Evolutionary conservation across 2,888 invertebrate species (phyloP).

Genomic region (Amphiduros pacificus): DNA sequence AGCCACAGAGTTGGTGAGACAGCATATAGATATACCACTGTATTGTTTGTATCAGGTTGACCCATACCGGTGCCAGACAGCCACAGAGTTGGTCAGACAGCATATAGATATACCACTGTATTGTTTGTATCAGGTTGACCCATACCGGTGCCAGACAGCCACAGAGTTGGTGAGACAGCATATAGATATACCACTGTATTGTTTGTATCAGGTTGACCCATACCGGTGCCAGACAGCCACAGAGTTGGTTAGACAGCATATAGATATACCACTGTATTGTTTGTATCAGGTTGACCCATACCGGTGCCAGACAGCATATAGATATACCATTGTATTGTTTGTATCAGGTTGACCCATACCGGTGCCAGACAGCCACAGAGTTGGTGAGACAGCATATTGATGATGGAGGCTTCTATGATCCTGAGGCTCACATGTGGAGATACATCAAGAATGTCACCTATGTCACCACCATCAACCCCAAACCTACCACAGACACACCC

Average conservation of each 20-base stretch:
- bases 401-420: conserved; percentile 56
- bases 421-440: conserved; percentile 50
- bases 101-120: too few species aligned
- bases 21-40: conserved; percentile 59
- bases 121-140: too few species aligned
- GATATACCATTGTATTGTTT: too few species aligned
- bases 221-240: conserved; percentile 54
- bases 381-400: conserved; percentile 57
- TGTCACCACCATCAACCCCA: conserved; percentile 53
- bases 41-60: too few species aligned
- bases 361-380: conserved; percentile 56
- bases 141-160: conserved; percentile 53
- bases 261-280: too few species aligned
- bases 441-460: conserved; percentile 57
- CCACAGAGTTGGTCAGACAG: conserved; percentile 55
- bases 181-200: too few species aligned
- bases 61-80: conserved; percentile 51
- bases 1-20: conserved; percentile 54
- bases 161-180: conserved; percentile 57
- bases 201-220: conserved; percentile 52
- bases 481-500: conserved; percentile 46
- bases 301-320: too few species aligned
- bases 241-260: conserved; percentile 56
- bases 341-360: conserved; percentile 48
- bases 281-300: too few species aligned